Evolutionary conservation across 2,113 vertebrate species (phyloP).

Genomic region (Thamnophis sirtalis): DNA sequence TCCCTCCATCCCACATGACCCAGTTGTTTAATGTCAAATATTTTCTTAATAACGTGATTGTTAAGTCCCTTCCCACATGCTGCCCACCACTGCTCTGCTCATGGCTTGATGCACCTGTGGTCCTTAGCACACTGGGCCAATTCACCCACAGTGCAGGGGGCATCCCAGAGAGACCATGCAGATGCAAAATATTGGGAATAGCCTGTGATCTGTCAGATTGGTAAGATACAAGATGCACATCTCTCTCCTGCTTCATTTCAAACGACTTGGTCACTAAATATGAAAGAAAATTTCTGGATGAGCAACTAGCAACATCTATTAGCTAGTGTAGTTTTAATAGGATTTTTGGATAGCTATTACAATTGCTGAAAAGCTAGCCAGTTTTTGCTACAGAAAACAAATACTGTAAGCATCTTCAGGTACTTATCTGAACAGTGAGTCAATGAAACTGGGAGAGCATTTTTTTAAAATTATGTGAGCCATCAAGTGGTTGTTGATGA

Average conservation of each 20-base stretch:
- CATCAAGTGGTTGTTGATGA: neutral
- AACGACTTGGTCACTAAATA: neutral
- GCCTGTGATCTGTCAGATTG: neutral
- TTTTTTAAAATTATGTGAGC: neutral
- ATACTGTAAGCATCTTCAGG: neutral
- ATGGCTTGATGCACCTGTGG: slow-evolving; percentile 10
- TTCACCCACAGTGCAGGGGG: neutral
- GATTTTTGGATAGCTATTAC: neutral
- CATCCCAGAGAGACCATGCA: neutral
- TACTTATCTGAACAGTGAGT: neutral
- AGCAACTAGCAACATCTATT: neutral
- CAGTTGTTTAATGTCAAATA: slow-evolving; percentile 17
- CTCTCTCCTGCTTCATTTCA: neutral
- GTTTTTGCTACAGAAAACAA: neutral
- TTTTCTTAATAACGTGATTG: slow-evolving; percentile 21
- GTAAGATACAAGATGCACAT: neutral
- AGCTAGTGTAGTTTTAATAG: neutral
- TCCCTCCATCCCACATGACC: slow-evolving; percentile 13
- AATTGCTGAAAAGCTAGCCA: neutral
- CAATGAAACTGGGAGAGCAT: neutral
- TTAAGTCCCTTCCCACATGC: slow-evolving; percentile 9
- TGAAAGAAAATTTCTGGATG: neutral
- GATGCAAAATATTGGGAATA: neutral
- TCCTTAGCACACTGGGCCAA: neutral
- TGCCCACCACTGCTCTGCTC: slow-evolving; percentile 3